Evolutionary conservation across 2,888 invertebrate genomes (phyloP), one percentile per base, ranked within the genome.

Genomic region (Trissonchulus sp.): DNA sequence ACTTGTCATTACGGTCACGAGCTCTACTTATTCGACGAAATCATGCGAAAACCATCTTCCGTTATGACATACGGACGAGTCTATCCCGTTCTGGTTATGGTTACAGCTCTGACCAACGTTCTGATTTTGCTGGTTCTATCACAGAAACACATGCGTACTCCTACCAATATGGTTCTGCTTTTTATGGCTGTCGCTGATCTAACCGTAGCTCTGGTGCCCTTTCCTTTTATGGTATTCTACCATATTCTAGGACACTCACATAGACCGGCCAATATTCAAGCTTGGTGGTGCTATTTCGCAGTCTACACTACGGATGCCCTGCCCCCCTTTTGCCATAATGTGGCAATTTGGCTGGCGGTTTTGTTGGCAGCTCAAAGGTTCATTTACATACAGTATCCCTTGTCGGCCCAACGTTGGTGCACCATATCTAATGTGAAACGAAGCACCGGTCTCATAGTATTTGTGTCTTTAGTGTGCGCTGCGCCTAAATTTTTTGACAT

Each of bases 111-210:
- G 1, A 92, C 93, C 68, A 96, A 96, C 86, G 91, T 93, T 0
- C 87, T 95, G 8, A 93, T 96, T 78, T 93, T 94, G 23, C 89
- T 94, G 48, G 94, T 96, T 0, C 88, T 96, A 38, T 91, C 93
- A 76, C 92, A 93, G 79, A 89, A 91, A 48, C 93, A 94, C 85
- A 95, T 96, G 95, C 86, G 92, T 36, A 92, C 93, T 0, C 93
- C 94, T 0, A 94, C 94, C 2, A 94, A 94, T 86, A 89, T 91
- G n/a, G 92, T 94, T 0, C 89, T 95, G 1, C 91, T 93, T 89
- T 92, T 92, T n/a, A 96, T 96, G 94, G 95, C 96, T 0, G 88
- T 96, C 1, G 93, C 93, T 80, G 96, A 96, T 86, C 92, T 94
- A 90, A 90, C 94, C 85, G 96, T 95, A 0, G 90, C 94, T 82